Evolutionary conservation across 2,113 vertebrate genomes (phyloP).

Genomic region (Orthonyx spaldingii): DNA sequence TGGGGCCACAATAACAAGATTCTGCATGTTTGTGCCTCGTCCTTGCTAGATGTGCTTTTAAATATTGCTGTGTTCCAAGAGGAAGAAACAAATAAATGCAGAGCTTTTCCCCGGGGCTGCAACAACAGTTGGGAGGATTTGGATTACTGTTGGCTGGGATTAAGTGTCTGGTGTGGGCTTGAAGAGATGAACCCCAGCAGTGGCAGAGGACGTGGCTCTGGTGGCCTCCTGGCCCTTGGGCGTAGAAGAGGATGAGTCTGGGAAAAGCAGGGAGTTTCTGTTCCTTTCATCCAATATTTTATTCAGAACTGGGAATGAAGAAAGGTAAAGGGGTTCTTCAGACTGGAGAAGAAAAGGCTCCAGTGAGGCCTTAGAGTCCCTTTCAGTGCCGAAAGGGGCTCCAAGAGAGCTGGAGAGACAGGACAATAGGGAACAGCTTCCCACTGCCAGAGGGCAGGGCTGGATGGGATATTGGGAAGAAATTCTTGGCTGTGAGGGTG

Average conservation of each 20-base stretch:
- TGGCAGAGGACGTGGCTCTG: background rate
- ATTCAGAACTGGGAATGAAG: background rate
- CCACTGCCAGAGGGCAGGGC: background rate
- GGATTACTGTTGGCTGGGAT: slow-evolving; percentile 20
- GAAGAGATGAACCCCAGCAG: background rate
- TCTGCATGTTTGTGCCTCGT: background rate
- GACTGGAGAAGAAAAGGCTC: background rate
- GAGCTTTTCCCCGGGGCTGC: background rate
- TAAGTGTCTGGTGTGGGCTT: background rate
- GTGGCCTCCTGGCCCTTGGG: background rate
- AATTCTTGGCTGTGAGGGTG: background rate
- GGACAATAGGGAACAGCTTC: background rate
- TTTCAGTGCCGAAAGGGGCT: background rate
- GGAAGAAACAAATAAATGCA: background rate
- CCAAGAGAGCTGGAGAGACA: background rate
- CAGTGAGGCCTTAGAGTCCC: background rate
- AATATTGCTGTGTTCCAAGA: background rate
- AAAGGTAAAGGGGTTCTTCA: background rate
- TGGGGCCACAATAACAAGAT: background rate
- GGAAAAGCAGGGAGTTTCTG: background rate
- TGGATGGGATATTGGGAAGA: background rate
- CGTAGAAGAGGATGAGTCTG: background rate
- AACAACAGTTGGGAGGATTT: slow-evolving; percentile 26
- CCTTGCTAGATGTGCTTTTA: background rate
- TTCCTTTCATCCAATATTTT: background rate